A percentile compares a stretch with the other conserved stretches of the same genome.
Evolutionary conservation across 2,888 invertebrate genomes (phyloP).

Genomic region (Hemicrepidius hirtus): DNA sequence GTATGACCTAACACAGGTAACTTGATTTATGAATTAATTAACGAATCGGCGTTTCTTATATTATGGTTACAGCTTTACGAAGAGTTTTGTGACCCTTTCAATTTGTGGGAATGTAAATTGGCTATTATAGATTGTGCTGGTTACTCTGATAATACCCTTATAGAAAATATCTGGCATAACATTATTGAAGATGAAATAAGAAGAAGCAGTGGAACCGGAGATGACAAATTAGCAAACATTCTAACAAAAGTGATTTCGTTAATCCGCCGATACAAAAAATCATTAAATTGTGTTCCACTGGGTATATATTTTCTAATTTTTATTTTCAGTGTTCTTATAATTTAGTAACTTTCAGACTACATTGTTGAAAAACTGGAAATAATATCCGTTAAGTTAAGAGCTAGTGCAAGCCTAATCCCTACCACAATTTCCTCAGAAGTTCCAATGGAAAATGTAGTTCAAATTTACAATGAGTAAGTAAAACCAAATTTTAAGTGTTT

Average conservation of each 20-base stretch:
- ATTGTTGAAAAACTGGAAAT: constrained; percentile 87
- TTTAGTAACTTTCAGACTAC: constrained; percentile 75
- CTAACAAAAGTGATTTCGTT: constrained; percentile 86
- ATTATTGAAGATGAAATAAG: constrained; percentile 81
- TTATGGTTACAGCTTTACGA: constrained; percentile 82
- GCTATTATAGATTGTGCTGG: constrained; percentile 97
- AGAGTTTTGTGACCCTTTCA: constrained; percentile 93
- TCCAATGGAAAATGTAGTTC: constrained; percentile 66
- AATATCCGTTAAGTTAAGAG: constrained; percentile 82
- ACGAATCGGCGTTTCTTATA: constrained; percentile 7
- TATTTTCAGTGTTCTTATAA: not conserved
- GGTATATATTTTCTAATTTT: constrained; percentile 73
- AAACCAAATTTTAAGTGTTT: not conserved
- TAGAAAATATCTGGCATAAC: constrained; percentile 94
- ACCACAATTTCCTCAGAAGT: constrained; percentile 76
- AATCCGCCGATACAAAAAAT: constrained; percentile 85
- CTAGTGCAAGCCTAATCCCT: constrained; percentile 85
- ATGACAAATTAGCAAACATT: constrained; percentile 79
- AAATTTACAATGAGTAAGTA: constrained; percentile 45
- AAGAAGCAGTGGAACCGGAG: constrained; percentile 71
- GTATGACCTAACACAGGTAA: constrained; percentile 89
- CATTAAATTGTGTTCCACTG: constrained; percentile 91
- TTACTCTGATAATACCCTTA: constrained; percentile 89
- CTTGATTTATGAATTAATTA: constrained; percentile 11
- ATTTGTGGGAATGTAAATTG: constrained; percentile 94